A percentile compares a stretch with the other conserved stretches of the same genome.
Evolutionary conservation across 2,888 invertebrate species (phyloP).

Genomic region (Malacosoma neustria): DNA sequence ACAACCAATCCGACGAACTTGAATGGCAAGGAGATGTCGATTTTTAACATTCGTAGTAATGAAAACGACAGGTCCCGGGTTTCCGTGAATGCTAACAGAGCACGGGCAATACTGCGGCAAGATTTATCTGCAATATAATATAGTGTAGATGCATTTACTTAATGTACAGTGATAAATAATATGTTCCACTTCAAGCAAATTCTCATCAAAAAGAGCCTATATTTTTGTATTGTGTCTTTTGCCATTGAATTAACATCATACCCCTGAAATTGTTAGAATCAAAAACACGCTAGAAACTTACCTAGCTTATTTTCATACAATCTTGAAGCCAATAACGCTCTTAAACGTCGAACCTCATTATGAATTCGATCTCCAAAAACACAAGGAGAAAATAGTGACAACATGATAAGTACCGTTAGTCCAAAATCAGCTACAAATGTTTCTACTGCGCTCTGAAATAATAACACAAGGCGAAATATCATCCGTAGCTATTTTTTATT

Average conservation of each 20-base stretch:
- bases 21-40: slow-evolving; percentile 54
- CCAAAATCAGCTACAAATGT: slow-evolving; percentile 17
- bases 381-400: slow-evolving; percentile 39
- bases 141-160: too few relatives aligned
- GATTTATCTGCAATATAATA: slow-evolving; percentile 39
- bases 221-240: too few relatives aligned
- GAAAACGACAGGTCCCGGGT: slow-evolving; percentile 47
- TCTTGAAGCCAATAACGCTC: slow-evolving; percentile 39
- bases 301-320: slow-evolving; percentile 46
- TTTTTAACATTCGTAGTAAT: slow-evolving; percentile 46
- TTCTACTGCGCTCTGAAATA: slow-evolving; percentile 22
- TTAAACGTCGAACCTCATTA: slow-evolving; percentile 29
- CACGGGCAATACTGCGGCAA: slow-evolving; percentile 40
- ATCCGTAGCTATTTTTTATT: too few relatives aligned
- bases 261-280: too few relatives aligned
- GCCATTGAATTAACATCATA: too few relatives aligned
- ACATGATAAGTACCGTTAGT: slow-evolving; percentile 21
- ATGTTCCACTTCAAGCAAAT: too few relatives aligned
- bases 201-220: too few relatives aligned
- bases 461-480: not conserved
- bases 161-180: too few relatives aligned
- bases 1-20: slow-evolving; percentile 44
- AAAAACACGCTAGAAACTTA: too few relatives aligned
- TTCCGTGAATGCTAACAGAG: slow-evolving; percentile 44
- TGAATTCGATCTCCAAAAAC: slow-evolving; percentile 34